Base-by-base conservation (phyloP, 30 jellyfish, hydroid and myxozoan species). In the Hydra vulgaris region DNA sequence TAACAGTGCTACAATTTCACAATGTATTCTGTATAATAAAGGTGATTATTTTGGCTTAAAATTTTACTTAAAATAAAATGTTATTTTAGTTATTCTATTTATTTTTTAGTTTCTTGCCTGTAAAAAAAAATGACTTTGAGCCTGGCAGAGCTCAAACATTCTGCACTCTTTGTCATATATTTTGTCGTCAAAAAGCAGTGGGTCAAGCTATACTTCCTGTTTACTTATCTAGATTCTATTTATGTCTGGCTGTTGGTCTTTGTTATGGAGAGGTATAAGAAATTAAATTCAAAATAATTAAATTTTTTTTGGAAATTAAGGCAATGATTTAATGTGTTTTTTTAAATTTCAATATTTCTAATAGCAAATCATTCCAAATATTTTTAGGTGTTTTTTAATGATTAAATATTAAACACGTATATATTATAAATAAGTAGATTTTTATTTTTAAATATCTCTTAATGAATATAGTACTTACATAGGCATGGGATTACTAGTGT, bases 111-210 rank as follows among this genome's bases (percentile, higher is more conserved):
- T 27, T 86, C 21, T 54, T 89, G 21, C 96, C 96, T 26, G 80
- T 23, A 1, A 86, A 26, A 72, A 91, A 86, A 74, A 91, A 91
- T 73, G 95, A 76, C 3, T 91, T 91, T 77, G 95, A 91, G 78
- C 97, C 95, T 68, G 97, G 97, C 21, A 71, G 97, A 78, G 97
- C 97, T 5, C 89, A 86, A 67, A 95, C 96, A 61, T 91, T 84
- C 83, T 73, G 96, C 75, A 91, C 90, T 0, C 82, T 91, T 55
- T 91, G 97, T 80, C 95, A 91, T 19, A 91, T 91, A 26, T 91
- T 86, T 40, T 91, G 96, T 26, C 82, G 84, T 53, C 96, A 86
- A 25, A 84, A 79, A 27, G 79, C 96, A 27, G 26, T 74, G 52
- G 88, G 88, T 7, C 96, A 91, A 71, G 92, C 83, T 69, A 86